These are phyloP conservation scores for Glaucidium brasilianum DNA, from an alignment of 2,113 vertebrate genomes.

Conservation along the genomic window DNA sequence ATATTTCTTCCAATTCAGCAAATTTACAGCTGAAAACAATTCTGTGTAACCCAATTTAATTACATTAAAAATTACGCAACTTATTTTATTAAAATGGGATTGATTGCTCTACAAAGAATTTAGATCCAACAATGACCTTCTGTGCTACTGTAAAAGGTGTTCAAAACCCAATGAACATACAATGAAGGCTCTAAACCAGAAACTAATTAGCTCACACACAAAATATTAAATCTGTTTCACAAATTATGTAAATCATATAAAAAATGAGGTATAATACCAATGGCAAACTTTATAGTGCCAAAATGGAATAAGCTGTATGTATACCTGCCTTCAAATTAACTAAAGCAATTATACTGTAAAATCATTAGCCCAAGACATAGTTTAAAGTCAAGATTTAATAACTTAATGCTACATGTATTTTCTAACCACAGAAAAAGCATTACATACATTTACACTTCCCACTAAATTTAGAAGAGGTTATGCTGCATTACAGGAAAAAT, in stretches of 20 bases:
- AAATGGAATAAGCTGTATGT: slow-evolving; percentile 67
- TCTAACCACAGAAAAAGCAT: slow-evolving; percentile 63
- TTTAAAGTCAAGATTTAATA: slow-evolving; percentile 69
- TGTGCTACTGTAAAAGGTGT: slow-evolving; percentile 49
- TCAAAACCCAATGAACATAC: slow-evolving; percentile 36
- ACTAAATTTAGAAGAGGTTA: slow-evolving; percentile 61
- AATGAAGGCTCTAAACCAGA: slow-evolving; percentile 54
- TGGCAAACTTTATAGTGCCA: slow-evolving; percentile 67
- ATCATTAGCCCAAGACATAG: slow-evolving; percentile 69
- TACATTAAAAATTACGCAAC: slow-evolving; percentile 59
- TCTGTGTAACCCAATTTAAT: slow-evolving; percentile 31
- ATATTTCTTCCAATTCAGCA: slow-evolving; percentile 29
- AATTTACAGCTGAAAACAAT: slow-evolving; percentile 63
- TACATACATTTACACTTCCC: slow-evolving; percentile 58
- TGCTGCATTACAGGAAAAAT: slow-evolving; percentile 54
- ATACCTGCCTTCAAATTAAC: slow-evolving; percentile 68
- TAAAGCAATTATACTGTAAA: slow-evolving; percentile 68
- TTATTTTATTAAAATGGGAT: slow-evolving; percentile 60
- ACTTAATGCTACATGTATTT: slow-evolving; percentile 67
- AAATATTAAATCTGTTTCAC: slow-evolving; percentile 69
- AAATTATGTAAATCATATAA: slow-evolving; percentile 68
- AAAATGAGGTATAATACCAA: slow-evolving; percentile 67
- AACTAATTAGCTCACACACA: slow-evolving; percentile 58
- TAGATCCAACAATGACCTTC: slow-evolving; percentile 40
- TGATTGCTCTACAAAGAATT: slow-evolving; percentile 59